Conservation (phyloP, 2,888 invertebrate species). For the Meteorus cinctellus region DNA sequence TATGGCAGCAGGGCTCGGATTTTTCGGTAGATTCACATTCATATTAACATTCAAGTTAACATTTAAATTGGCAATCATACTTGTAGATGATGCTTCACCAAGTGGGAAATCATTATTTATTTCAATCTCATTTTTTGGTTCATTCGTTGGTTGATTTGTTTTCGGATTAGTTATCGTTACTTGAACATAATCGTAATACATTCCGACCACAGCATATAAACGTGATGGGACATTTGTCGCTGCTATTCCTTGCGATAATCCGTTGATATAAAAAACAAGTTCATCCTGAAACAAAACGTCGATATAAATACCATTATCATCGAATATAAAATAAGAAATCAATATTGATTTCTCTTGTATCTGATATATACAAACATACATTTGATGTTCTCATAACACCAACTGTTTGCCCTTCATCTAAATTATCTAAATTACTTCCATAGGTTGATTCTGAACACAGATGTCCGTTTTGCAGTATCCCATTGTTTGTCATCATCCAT, state of each 20-base stretch:
- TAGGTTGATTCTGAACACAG: conserved; percentile 86
- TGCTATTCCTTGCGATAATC: conserved; percentile 90
- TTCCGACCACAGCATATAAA: conserved; percentile 85
- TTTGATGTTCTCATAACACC: conserved; percentile 89
- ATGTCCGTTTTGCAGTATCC: conserved; percentile 89
- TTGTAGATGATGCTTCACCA: conserved; percentile 67
- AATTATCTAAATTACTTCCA: conserved; percentile 87
- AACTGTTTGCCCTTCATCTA: conserved; percentile 87
- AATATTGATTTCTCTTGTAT: neutral
- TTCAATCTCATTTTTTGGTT: conserved; percentile 62
- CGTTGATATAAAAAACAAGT: conserved; percentile 91
- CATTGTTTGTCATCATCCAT: conserved; percentile 93
- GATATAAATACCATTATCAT: neutral
- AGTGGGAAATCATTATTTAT: conserved; percentile 66
- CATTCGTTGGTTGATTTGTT: conserved; percentile 53
- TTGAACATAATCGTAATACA: conserved; percentile 89
- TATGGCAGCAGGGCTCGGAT: conserved; percentile 66
- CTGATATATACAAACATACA: conserved; percentile 71
- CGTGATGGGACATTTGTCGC: conserved; percentile 84
- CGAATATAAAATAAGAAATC: neutral
- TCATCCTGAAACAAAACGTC: conserved; percentile 78
- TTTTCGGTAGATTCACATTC: conserved; percentile 69
- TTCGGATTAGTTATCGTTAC: conserved; percentile 77
- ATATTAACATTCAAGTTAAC: conserved; percentile 71
- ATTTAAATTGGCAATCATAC: conserved; percentile 71